phyloP scores from a whole-genome alignment of 2,888 invertebrate genomes.

The Gordius sp. region DNA sequence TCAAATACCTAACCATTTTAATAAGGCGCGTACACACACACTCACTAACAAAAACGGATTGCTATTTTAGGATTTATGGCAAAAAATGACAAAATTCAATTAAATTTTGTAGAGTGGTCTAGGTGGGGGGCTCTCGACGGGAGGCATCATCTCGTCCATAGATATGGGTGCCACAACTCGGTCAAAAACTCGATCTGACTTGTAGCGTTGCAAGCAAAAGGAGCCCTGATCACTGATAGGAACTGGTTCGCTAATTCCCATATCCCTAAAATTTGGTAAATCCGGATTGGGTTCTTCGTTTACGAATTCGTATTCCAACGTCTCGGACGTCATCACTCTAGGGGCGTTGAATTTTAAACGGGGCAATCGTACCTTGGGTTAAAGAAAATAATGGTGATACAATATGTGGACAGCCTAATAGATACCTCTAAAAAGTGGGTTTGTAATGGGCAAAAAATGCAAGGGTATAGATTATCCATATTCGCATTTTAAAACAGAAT shows the following conservation, averaged over 20 bases:
- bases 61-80: no score
- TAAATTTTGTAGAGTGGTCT: not conserved
- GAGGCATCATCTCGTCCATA: not conserved
- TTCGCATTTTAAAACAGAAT: no score
- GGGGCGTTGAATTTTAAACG: not conserved
- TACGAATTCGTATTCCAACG: not conserved
- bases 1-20: no score
- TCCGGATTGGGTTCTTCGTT: not conserved
- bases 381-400: not conserved
- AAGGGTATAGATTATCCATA: no score
- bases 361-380: not conserved
- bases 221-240: not conserved
- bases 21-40: no score
- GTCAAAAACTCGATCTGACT: slow-evolving; percentile 1
- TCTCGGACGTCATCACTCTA: not conserved
- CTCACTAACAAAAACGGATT: no score
- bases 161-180: not conserved
- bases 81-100: no score
- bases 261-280: not conserved
- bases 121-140: not conserved
- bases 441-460: no score
- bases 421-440: no score
- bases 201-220: not conserved
- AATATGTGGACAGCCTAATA: not conserved
- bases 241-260: not conserved